phyloP scores from a whole-genome alignment of 2,888 invertebrate genomes.

The Eupelmus urozonus region DNA sequence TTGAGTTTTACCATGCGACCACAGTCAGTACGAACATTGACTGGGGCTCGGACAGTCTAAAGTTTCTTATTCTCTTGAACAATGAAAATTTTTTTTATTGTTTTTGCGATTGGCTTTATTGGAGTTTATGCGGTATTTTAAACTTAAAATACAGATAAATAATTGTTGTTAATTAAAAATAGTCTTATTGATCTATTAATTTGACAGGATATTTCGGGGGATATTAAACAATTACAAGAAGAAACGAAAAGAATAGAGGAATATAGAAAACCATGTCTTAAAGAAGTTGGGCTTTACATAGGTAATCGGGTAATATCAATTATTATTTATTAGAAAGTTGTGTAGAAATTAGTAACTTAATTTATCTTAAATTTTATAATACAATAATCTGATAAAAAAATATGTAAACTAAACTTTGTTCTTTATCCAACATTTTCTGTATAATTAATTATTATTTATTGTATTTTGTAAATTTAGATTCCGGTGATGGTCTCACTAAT shows the following conservation, averaged over 20 bases:
- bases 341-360: too few relatives aligned
- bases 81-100: slow-evolving; percentile 15
- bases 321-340: not conserved
- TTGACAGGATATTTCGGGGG: slow-evolving; percentile 22
- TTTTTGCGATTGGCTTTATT: not conserved
- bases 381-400: too few relatives aligned
- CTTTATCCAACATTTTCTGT: too few relatives aligned
- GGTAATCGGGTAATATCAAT: slow-evolving; percentile 1
- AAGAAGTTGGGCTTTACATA: slow-evolving; percentile 39
- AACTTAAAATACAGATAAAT: too few relatives aligned
- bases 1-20: not conserved
- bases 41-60: slow-evolving; percentile 14
- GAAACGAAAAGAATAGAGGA: slow-evolving; percentile 44
- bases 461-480: slow-evolving; percentile 1
- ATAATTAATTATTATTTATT: not conserved
- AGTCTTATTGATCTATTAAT: not conserved
- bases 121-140: slow-evolving; percentile 24
- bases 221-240: slow-evolving; percentile 29
- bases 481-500: slow-evolving; percentile 4
- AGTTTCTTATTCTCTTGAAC: slow-evolving; percentile 4
- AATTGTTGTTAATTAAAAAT: too few relatives aligned
- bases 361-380: too few relatives aligned
- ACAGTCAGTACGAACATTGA: slow-evolving; percentile 42
- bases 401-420: too few relatives aligned
- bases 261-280: slow-evolving; percentile 34